Evolutionary conservation across 2,113 vertebrate species (phyloP).

Genomic region (Osmerus mordax): DNA sequence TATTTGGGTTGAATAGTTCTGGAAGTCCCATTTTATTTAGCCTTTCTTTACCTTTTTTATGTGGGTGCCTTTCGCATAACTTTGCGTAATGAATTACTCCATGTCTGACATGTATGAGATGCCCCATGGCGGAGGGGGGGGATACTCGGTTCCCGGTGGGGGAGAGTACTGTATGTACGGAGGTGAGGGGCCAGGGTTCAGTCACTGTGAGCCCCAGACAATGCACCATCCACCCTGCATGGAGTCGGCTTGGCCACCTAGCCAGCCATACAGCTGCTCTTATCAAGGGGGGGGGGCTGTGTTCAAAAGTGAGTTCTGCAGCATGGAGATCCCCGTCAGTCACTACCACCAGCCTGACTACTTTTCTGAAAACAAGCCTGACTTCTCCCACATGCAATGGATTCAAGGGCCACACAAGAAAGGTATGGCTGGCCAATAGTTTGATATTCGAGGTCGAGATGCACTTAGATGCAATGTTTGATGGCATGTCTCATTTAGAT

Average conservation of each 20-base stretch:
- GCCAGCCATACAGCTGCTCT: constrained; percentile 84
- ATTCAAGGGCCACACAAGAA: constrained; percentile 84
- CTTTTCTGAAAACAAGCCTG: constrained; percentile 84
- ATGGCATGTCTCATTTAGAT: too few relatives aligned
- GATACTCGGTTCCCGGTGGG: constrained; percentile 76
- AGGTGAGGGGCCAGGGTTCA: constrained; percentile 79
- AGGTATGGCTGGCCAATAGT: constrained; percentile 75
- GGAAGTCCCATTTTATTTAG: not conserved
- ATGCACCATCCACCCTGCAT: constrained; percentile 83
- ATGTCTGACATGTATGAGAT: constrained; percentile 85
- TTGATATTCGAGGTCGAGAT: not conserved
- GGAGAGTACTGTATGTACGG: constrained; percentile 85
- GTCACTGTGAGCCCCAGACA: constrained; percentile 80
- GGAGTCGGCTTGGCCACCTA: constrained; percentile 88
- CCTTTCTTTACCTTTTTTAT: constrained; percentile 7
- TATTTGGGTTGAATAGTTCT: not conserved
- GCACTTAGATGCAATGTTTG: not conserved
- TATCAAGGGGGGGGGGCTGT: constrained; percentile 75
- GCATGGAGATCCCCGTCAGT: constrained; percentile 86
- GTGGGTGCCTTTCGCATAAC: constrained; percentile 2
- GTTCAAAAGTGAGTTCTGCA: constrained; percentile 87
- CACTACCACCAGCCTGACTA: constrained; percentile 86
- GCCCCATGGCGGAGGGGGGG: constrained; percentile 75
- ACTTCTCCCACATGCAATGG: constrained; percentile 88
- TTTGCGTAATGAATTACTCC: constrained; percentile 86